Conservation (phyloP, 2,888 invertebrate species). For the Sericinus montela region DNA sequence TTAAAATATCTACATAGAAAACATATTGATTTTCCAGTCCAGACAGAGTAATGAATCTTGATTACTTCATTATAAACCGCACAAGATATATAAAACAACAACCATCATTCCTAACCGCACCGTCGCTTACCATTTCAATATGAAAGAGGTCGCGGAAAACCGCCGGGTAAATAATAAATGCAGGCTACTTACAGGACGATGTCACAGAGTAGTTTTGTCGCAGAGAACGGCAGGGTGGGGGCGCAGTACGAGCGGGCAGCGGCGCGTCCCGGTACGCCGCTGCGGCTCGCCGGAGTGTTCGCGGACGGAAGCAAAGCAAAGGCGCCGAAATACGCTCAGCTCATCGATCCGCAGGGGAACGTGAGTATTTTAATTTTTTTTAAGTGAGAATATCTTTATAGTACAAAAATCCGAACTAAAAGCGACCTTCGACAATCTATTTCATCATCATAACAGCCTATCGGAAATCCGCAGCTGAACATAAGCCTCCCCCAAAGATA, state of each 20-base stretch:
- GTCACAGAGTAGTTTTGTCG: conserved; percentile 7
- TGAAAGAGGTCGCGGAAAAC: conserved; percentile 5
- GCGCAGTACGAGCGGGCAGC: conserved; percentile 84
- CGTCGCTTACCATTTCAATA: conserved; percentile 9
- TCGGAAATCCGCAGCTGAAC: too few relatives aligned
- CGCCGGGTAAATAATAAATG: conserved; percentile 6
- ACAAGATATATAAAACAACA: neutral
- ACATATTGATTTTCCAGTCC: neutral
- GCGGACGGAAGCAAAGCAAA: conserved; percentile 82
- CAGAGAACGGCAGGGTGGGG: conserved; percentile 61
- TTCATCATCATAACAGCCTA: too few relatives aligned
- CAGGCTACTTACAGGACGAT: conserved; percentile 7
- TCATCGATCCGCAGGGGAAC: conserved; percentile 86
- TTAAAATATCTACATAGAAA: too few relatives aligned
- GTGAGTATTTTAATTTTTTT: conserved; percentile 55
- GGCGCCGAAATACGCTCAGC: conserved; percentile 84
- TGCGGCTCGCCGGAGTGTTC: conserved; percentile 86
- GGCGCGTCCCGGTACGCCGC: conserved; percentile 84
- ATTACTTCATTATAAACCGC: neutral
- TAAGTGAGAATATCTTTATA: too few relatives aligned
- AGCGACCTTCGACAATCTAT: too few relatives aligned
- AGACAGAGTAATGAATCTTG: neutral
- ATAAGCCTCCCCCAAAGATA: too few relatives aligned
- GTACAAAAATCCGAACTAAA: too few relatives aligned
- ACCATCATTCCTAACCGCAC: neutral